Percentiles rank a stretch among this genome's conserved stretches.
Evolutionary conservation across 2,888 invertebrate species (phyloP).

Genomic region (Lochmaea capreae): DNA sequence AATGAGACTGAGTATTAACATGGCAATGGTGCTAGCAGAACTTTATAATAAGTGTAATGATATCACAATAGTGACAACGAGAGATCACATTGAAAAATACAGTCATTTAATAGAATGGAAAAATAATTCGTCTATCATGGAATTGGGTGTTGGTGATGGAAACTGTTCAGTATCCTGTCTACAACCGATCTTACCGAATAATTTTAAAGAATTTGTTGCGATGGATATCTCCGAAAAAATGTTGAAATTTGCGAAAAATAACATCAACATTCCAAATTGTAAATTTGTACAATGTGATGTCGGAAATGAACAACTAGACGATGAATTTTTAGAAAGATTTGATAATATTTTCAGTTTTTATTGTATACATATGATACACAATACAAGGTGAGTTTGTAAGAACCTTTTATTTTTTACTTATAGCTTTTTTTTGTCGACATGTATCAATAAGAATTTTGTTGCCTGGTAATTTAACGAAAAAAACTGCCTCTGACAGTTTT

Average conservation of each 20-base stretch:
- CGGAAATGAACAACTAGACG: not conserved
- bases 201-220: conserved; percentile 8
- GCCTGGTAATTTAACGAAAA: too few relatives aligned
- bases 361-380: conserved; percentile 21
- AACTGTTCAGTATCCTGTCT: conserved; percentile 1
- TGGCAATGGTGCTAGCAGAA: conserved; percentile 15
- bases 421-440: too few relatives aligned
- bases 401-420: too few relatives aligned
- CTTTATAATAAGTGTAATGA: not conserved
- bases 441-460: too few relatives aligned
- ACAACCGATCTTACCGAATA: not conserved
- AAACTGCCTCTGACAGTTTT: too few relatives aligned
- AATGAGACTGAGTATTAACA: not conserved
- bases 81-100: not conserved
- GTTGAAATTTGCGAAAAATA: conserved; percentile 15
- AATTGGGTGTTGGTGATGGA: conserved; percentile 5
- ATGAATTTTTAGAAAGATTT: conserved; percentile 3
- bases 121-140: not conserved
- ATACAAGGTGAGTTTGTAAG: conserved; percentile 8
- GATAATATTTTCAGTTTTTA: conserved; percentile 18
- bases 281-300: conserved; percentile 6
- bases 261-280: conserved; percentile 9
- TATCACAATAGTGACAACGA: not conserved
- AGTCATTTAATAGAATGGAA: conserved; percentile 11
- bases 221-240: conserved; percentile 11